Conservation (phyloP, 2,113 vertebrate species). For the Stigmatopora nigra region DNA sequence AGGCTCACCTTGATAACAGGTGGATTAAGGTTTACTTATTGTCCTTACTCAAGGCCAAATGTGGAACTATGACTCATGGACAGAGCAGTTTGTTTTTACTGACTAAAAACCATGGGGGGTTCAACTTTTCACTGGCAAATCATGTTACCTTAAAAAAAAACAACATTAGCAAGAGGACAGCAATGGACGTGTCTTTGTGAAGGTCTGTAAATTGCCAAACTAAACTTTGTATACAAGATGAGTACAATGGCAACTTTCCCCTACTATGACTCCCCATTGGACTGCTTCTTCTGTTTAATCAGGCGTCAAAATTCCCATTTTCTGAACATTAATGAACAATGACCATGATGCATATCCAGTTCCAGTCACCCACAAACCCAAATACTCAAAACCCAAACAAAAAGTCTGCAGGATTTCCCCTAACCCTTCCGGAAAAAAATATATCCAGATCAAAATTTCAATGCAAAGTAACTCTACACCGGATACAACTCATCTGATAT, state of each 20-base stretch:
- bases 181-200: constrained; percentile 5
- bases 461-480: neutral
- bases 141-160: constrained; percentile 21
- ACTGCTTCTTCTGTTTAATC: constrained; percentile 27
- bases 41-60: constrained; percentile 24
- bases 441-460: constrained; percentile 5
- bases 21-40: constrained; percentile 62
- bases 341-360: constrained; percentile 45
- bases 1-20: constrained; percentile 62
- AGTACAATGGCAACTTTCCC: constrained; percentile 26
- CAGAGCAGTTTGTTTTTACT: constrained; percentile 31
- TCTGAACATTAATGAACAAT: constrained; percentile 50
- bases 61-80: constrained; percentile 36
- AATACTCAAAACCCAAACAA: constrained; percentile 62
- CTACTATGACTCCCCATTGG: constrained; percentile 15
- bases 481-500: neutral
- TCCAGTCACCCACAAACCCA: constrained; percentile 45
- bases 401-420: constrained; percentile 61
- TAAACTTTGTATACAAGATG: constrained; percentile 9
- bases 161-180: constrained; percentile 11
- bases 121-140: constrained; percentile 31
- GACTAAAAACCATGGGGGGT: constrained; percentile 17
- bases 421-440: constrained; percentile 34
- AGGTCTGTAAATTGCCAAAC: neutral
- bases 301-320: constrained; percentile 51